Conservation (phyloP, 1,140 invertebrate species). For the Cryptotermes secundus region DNA sequence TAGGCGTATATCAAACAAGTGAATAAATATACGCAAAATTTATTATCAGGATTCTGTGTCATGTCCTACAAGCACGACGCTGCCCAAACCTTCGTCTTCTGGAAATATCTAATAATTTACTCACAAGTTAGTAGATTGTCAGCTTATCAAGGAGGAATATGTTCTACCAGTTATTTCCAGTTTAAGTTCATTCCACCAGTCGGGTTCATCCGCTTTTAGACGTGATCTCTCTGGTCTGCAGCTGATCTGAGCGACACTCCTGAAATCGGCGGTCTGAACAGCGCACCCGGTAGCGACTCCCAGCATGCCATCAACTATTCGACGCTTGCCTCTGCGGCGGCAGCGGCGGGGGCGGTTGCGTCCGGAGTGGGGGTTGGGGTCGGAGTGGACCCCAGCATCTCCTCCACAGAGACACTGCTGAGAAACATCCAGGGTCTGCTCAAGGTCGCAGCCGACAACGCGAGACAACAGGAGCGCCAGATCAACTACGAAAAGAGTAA, state of each 20-base stretch:
- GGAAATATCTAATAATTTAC: too few relatives aligned
- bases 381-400: slow-evolving; percentile 58
- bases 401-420: slow-evolving; percentile 87
- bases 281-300: slow-evolving; percentile 54
- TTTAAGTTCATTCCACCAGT: too few relatives aligned
- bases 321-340: slow-evolving; percentile 56
- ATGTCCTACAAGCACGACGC: too few relatives aligned
- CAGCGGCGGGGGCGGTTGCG: slow-evolving; percentile 48
- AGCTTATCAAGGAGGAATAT: too few relatives aligned
- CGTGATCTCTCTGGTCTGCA: slow-evolving; percentile 35
- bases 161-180: too few relatives aligned
- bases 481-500: slow-evolving; percentile 96
- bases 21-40: too few relatives aligned
- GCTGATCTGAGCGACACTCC: slow-evolving; percentile 64
- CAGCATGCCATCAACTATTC: slow-evolving; percentile 72
- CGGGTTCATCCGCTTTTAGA: too few relatives aligned
- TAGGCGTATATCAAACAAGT: too few relatives aligned
- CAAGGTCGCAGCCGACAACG: slow-evolving; percentile 93
- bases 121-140: too few relatives aligned
- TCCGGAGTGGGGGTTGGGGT: slow-evolving; percentile 48
- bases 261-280: slow-evolving; percentile 49
- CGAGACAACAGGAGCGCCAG: slow-evolving; percentile 90
- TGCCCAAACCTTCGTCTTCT: too few relatives aligned
- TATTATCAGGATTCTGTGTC: too few relatives aligned
- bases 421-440: slow-evolving; percentile 93